Percentiles rank a stretch among this genome's conserved stretches.
phyloP scores from a whole-genome alignment of 1,140 invertebrate genomes.

The Mactra quadrangularis region DNA sequence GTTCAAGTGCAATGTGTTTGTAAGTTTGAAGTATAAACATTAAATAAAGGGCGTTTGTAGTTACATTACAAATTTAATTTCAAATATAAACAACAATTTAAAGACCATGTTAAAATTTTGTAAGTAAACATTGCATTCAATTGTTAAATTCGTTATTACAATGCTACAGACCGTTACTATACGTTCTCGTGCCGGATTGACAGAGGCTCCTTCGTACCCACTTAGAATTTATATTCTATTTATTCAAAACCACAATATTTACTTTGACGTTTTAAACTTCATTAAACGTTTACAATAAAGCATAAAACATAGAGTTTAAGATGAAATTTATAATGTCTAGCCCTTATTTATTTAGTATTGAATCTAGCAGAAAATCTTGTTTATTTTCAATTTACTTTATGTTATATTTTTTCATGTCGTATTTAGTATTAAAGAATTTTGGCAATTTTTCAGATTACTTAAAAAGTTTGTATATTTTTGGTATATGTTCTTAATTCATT shows the following conservation, averaged over 20 bases:
- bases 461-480: neutral
- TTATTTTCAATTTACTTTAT: slow-evolving; percentile 12
- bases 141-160: slow-evolving; percentile 13
- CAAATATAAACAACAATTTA: slow-evolving; percentile 9
- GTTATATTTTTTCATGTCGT: neutral
- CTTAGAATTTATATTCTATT: slow-evolving; percentile 8
- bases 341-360: neutral
- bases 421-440: neutral
- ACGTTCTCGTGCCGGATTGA: neutral
- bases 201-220: neutral
- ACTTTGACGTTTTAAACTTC: neutral
- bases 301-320: neutral
- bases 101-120: slow-evolving; percentile 18
- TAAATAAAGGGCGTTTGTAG: neutral
- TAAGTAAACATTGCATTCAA: slow-evolving; percentile 21
- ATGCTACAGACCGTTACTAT: neutral
- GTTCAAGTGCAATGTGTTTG: neutral
- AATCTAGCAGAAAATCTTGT: neutral
- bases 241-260: slow-evolving; percentile 21
- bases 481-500: neutral
- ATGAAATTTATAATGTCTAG: slow-evolving; percentile 22
- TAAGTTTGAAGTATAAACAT: neutral
- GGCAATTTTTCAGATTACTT: neutral
- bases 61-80: neutral
- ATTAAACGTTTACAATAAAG: slow-evolving; percentile 9